Evolutionary conservation across 2,888 invertebrate species (phyloP), one percentile per base, ranked within the genome.

Genomic region (Conops quadrifasciatus): DNA sequence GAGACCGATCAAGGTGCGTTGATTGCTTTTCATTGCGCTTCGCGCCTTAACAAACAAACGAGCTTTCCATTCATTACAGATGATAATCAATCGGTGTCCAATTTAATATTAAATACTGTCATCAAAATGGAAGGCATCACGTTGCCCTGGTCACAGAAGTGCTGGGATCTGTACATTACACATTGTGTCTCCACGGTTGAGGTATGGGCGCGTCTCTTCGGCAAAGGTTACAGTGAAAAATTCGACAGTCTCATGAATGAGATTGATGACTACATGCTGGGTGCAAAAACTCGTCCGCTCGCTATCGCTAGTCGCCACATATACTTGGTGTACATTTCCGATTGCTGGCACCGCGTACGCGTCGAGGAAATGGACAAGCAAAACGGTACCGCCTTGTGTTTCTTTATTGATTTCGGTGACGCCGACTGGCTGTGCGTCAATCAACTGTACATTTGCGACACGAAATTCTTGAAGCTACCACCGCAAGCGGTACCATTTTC

Each of bases 401-500:
- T 91, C 77, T 90, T 93, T 74, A 91, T 94, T 13, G 94, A 94
- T 83, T 90, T 89, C 75, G 94, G 94, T 0, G 93, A 92, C 76
- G 91, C 90, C 73, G 90, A 90, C 62, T 82, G 84, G 19, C 88
- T 92, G 28, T 77, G 86, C 4, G 84, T 88, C 15, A 82, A 87
- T 30, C 87, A 88, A 72, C 87, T 94, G 30, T 90, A 88, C 76
- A 87, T 88, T 30, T 87, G 92, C 65, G 89, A 90, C 72, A 87
- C 89, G 0, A 88, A 89, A 73, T 94, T 93, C 79, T 88, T 90
- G 15, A 84, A 83, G 66, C 84, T 92, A 26, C 90, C 93, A 19
- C 89, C 92, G 0, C 94, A 94, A 88, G 93, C 92, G 28, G 88
- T 93, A 72, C 89, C 91, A 75, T 89, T 93, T 75, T 89, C 90